Evolutionary conservation across 2,797 vertebrate species (phyloP), one percentile per base, ranked within the genome.

Genomic region (Pipistrellus pygmaeus): DNA sequence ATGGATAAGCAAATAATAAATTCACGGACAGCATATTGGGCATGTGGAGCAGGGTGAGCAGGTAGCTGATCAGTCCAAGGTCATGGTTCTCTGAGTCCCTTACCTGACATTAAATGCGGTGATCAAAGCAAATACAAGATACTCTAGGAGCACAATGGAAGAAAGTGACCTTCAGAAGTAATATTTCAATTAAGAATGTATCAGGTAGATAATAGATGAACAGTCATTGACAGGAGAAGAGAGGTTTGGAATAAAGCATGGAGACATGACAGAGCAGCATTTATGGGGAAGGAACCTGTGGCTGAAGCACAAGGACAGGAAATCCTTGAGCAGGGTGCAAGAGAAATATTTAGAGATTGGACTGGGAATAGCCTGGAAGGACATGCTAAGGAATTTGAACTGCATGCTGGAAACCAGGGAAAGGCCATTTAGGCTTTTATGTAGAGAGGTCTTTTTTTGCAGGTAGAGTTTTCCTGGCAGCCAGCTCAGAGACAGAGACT

Each of bases 121-220:
- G n/a, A 32, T 21, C 75, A 85, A 94, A 91, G 14, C 8, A 83
- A 86, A 32, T 32, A 15, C 8, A 51, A 68, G 66, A 46, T 18
- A 48, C 23, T 83, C 32, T 46, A 62, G 53, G 21, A 71, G 51
- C 93, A 64, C n/a, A 60, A 44, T 30, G 21, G 6, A 69, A 72
- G 35, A 90, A 81, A 53, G 1, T 13, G 6, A 71, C 60, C 27
- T 81, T 76, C 84, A 76, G 66, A 86, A 76, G 9, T n/a, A 20
- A 4, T 41, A n/a, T 71, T 88, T 72, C 48, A 62, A 18, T 57
- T 46, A 88, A 64, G 30, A 92, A 51, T 53, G 27, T 41, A 30
- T 27, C 10, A 62, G 4, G 20, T 35, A 69, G 18, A 72, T 85
- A 71, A 91, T 94, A 78, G 55, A 91, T 66, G 4, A 85, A 60